A percentile compares a stretch with the other conserved stretches of the same genome.
phyloP scores from a whole-genome alignment of 2,113 vertebrate species.

The Zosterops hypoxanthus region DNA sequence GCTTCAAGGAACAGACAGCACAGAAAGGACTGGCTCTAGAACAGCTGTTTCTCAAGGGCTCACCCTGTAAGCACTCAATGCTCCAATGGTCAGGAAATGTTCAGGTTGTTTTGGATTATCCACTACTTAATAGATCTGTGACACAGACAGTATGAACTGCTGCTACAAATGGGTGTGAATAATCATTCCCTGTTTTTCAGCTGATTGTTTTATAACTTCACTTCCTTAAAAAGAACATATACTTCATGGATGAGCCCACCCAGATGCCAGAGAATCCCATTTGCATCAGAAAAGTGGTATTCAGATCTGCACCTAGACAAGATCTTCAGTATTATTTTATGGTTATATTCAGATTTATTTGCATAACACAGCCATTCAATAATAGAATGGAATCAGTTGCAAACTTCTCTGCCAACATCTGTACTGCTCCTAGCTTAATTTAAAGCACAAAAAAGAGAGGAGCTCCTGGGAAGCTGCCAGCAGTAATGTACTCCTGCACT shows the following conservation, averaged over 20 bases:
- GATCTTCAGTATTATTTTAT: neutral
- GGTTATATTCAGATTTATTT: slow-evolving; percentile 7
- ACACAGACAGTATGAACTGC: neutral
- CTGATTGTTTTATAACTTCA: neutral
- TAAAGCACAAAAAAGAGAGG: neutral
- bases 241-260: neutral
- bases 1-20: neutral
- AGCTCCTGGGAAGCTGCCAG: slow-evolving; percentile 49
- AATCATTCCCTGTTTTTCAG: neutral
- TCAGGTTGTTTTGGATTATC: neutral
- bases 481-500: slow-evolving; percentile 24
- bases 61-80: neutral
- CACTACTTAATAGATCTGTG: neutral
- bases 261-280: neutral
- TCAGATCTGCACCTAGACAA: neutral
- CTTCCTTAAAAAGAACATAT: neutral
- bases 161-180: neutral
- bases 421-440: neutral
- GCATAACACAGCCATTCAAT: neutral
- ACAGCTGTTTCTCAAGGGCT: neutral
- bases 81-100: neutral
- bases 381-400: neutral
- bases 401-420: neutral
- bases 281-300: neutral
- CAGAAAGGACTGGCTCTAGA: neutral